Percentiles rank a stretch among this genome's conserved stretches.
Evolutionary conservation across 2,797 vertebrate species (phyloP).

Genomic region (Echeneis naucrates): DNA sequence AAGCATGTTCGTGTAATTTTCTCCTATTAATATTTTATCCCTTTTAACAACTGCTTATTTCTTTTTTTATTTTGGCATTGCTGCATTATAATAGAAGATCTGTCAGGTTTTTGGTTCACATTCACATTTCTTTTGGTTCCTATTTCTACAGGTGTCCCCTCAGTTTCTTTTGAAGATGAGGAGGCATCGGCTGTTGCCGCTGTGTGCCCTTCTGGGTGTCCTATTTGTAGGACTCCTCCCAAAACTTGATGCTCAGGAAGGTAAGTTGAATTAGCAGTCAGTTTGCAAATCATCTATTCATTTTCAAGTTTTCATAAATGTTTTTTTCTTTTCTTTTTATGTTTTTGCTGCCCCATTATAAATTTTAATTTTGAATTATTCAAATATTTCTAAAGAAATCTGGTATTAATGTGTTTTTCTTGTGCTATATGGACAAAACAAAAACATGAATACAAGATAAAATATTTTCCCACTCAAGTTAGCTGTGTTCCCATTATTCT

Average conservation of each 20-base stretch:
- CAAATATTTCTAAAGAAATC: conserved; percentile 8
- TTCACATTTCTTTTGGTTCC: conserved; percentile 9
- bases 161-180: conserved; percentile 86
- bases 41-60: not conserved
- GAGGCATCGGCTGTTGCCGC: conserved; percentile 81
- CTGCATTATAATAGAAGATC: not conserved
- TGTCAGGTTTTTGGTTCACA: not conserved
- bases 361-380: too few species aligned
- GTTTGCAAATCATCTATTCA: conserved; percentile 16
- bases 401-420: not conserved
- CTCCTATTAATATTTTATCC: too few species aligned
- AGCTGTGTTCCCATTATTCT: not conserved
- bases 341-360: not conserved
- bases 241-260: conserved; percentile 82
- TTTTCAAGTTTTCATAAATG: not conserved
- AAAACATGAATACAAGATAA: not conserved
- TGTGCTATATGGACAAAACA: not conserved
- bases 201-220: conserved; percentile 83
- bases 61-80: not conserved
- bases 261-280: conserved; percentile 72
- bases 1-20: not conserved
- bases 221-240: conserved; percentile 83
- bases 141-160: conserved; percentile 74
- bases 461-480: not conserved
- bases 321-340: not conserved